A percentile compares a stretch with the other conserved stretches of the same genome.
Evolutionary conservation across 1,140 invertebrate species (phyloP).

Genomic region (Heliconius hewitsoni): DNA sequence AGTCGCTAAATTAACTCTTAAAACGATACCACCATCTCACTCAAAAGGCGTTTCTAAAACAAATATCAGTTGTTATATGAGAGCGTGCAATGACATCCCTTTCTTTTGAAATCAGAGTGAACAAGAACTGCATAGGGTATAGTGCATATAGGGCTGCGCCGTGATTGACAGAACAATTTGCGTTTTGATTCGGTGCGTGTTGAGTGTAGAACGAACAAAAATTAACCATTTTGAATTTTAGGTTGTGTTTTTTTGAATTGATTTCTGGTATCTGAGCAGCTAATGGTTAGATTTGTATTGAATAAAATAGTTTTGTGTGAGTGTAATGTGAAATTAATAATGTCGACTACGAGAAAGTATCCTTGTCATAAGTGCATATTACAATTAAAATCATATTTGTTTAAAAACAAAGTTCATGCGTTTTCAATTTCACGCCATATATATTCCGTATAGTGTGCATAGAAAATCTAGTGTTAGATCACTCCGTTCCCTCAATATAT

Average conservation of each 20-base stretch:
- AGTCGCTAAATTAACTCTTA: too few relatives aligned
- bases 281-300: neutral
- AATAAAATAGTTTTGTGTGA: neutral
- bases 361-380: too few relatives aligned
- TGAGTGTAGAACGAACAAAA: slow-evolving; percentile 8
- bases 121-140: slow-evolving; percentile 13
- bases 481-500: too few relatives aligned
- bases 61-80: slow-evolving; percentile 64
- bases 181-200: slow-evolving; percentile 37
- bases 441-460: too few relatives aligned
- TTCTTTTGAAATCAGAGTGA: slow-evolving; percentile 24
- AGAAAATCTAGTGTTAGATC: too few relatives aligned
- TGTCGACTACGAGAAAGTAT: too few relatives aligned
- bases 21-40: neutral
- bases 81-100: slow-evolving; percentile 45
- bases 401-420: too few relatives aligned
- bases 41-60: slow-evolving; percentile 64
- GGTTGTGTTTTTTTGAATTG: neutral
- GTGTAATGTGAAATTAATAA: too few relatives aligned
- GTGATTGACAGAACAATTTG: slow-evolving; percentile 70
- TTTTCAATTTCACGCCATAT: too few relatives aligned
- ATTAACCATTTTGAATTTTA: neutral
- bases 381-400: too few relatives aligned
- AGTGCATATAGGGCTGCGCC: neutral
- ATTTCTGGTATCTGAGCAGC: neutral